Base-by-base conservation (phyloP, 2,113 vertebrate genomes). In the Clupea harengus region DNA sequence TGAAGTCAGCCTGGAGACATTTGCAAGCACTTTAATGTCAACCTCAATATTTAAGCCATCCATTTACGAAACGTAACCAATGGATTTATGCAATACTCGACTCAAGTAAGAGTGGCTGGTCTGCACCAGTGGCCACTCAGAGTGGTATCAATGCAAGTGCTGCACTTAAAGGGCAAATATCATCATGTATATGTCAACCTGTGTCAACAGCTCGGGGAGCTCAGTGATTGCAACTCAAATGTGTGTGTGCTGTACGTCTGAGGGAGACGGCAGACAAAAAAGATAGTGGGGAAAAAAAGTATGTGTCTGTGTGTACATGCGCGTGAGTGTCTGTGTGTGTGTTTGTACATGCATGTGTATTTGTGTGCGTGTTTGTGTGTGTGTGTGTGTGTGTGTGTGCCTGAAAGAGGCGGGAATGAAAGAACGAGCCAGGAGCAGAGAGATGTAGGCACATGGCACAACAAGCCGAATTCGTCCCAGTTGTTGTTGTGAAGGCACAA, bases 401-500 rank as follows among this genome's bases (percentile, higher is more conserved):
- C 10, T 6, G 32, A 78, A 78, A 39, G 11, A 78, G 72, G 28
- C 2, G 32, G 17, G 32, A 81, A 67, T 4, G 45, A 83, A 82
- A 45, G 57, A 50, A 67, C 13, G 85, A 45, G 39, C 15, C 3
- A 85, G 45, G 49, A 45, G 50, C 75, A 64, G 25, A 81, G n/a
- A 67, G 86, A 84, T 32, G 46, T 22, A 81, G 52, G 86, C 46
- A 85, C 86, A 18, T 75, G 45, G 52, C 45, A 84, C 75, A 86
- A 80, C 60, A 88, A 81, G 82, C 88, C 39, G 78, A 85, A 85
- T 88, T 67, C 81, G 82, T 90, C 87, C 88, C 85, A 87, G 89
- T 84, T 86, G 87, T 88, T 84, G 86, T 87, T 87, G 80, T 50
- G 52, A 82, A 89, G 86, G 82, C 89, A 90, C 84, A 85, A 90